Evolutionary conservation across 2,888 invertebrate genomes (phyloP), one percentile per base, ranked within the genome.

Genomic region (Drosophila neoperkinsi): DNA sequence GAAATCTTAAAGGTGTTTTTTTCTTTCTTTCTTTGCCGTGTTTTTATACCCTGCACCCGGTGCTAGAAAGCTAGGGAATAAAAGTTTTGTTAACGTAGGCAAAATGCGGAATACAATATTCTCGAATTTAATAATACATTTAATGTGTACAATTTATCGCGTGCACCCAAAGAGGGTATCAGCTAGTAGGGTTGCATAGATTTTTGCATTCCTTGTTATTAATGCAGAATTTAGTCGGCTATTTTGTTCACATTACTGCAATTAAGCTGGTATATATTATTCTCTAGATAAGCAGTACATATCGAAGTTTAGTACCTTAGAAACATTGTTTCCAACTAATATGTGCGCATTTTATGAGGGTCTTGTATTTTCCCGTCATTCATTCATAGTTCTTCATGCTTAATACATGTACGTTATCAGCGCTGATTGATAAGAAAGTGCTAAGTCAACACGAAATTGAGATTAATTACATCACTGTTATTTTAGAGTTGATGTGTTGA

Each of bases 401-500:
- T 71, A 53, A 69, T 21, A 70, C 34, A 33, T 34, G 33, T 43
- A 28, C 38, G 33, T 77, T 61, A 75, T 75, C 78, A 78, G 64
- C 58, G 13, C 41, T 57, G 13, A 41, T 38, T 49, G 77, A 77
- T 80, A 77, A 80, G 77, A 75, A 63, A 60, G 38, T 68, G 60
- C 62, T 43, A 74, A 79, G n/a, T 16, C 3, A 56, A 11, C 38
- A 2, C 0, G 30, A 56, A 21, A 31, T 16, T 34, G 1, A 41
- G 28, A 70, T 46, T 21, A 56, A 71, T 77, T 71, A 80, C 81
- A 77, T 70, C 81, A 80, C 60, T 46, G 56, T 60, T 67, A 66
- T 62, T 72, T 71, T 41, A 28, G 41, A 56, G 11, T 55, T 49
- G 18, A 28, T n/a, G 30, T 7, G 21, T 50, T 7, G 10, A 57